phyloP scores from a whole-genome alignment of 2,113 vertebrate genomes.

The Typhlomys cinereus region DNA sequence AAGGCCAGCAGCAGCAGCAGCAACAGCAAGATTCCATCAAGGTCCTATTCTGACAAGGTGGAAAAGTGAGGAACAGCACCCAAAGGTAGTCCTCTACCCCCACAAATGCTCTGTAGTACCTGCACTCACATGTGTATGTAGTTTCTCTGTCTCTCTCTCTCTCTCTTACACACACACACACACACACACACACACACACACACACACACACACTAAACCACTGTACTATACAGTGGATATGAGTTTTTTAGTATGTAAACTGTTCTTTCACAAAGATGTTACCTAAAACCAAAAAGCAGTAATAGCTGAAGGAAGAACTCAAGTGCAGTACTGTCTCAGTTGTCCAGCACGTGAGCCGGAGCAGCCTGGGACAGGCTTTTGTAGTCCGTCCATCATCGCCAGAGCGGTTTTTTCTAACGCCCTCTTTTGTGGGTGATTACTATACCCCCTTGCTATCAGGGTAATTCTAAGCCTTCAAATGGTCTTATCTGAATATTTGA shows the following conservation, averaged over 20 bases:
- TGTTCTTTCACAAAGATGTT: neutral
- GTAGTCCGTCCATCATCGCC: rapidly evolving
- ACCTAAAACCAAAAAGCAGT: neutral
- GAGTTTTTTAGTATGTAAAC: neutral
- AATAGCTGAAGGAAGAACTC: neutral
- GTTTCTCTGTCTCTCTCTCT: no score
- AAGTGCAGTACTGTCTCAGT: neutral
- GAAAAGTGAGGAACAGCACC: no score
- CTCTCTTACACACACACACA: no score
- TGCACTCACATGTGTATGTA: no score
- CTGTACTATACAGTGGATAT: neutral
- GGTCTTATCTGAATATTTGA: constrained; percentile 54
- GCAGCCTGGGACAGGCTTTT: neutral
- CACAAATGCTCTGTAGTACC: no score
- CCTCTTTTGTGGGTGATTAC: neutral
- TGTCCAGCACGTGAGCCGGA: neutral
- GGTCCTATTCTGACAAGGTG: no score
- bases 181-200: no score
- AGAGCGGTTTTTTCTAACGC: neutral
- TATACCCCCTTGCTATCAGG: neutral
- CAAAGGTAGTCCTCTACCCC: no score
- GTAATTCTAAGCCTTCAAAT: neutral
- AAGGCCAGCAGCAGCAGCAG: no score
- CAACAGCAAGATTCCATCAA: no score
- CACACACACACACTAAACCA: no score